Conservation (phyloP, 2,888 invertebrate genomes). For the Microdon myrmicae region DNA sequence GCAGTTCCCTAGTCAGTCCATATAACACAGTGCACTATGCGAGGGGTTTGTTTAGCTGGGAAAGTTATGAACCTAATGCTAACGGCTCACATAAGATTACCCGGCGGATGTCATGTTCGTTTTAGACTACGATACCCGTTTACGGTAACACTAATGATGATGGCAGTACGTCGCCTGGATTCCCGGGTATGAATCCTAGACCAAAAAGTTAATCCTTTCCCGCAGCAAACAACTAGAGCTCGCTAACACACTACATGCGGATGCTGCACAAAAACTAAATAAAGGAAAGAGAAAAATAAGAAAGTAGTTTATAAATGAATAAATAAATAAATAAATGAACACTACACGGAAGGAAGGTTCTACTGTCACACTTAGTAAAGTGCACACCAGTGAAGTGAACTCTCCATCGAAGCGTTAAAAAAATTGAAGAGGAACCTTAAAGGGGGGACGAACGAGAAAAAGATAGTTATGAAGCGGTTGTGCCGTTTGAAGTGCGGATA, state of each 20-base stretch:
- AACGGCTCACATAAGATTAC: slow-evolving; percentile 35
- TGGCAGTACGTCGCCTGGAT: slow-evolving; percentile 8
- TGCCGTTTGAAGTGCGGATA: slow-evolving; percentile 31
- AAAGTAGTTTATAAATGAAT: no score
- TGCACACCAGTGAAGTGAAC: background rate
- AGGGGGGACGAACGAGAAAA: slow-evolving; percentile 21
- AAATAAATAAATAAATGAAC: no score
- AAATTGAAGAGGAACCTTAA: slow-evolving; percentile 5
- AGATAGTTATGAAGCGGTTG: slow-evolving; percentile 43
- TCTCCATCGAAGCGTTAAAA: slow-evolving; percentile 6
- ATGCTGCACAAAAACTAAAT: no score
- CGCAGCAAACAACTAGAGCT: no score
- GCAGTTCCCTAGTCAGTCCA: no score
- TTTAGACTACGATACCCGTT: slow-evolving; percentile 24
- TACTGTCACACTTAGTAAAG: no score
- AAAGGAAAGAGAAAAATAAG: no score
- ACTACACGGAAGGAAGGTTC: no score
- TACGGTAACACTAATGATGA: slow-evolving; percentile 41
- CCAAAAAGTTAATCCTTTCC: slow-evolving; percentile 38
- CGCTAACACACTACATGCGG: no score
- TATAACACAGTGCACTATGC: no score
- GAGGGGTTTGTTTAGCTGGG: slow-evolving; percentile 3
- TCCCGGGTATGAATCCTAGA: background rate
- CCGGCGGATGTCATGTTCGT: slow-evolving; percentile 29
- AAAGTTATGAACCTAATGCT: slow-evolving; percentile 36